Percentiles rank a stretch among this genome's conserved stretches.
phyloP scores from a whole-genome alignment of 2,797 vertebrate species.

The Leuciscus waleckii region DNA sequence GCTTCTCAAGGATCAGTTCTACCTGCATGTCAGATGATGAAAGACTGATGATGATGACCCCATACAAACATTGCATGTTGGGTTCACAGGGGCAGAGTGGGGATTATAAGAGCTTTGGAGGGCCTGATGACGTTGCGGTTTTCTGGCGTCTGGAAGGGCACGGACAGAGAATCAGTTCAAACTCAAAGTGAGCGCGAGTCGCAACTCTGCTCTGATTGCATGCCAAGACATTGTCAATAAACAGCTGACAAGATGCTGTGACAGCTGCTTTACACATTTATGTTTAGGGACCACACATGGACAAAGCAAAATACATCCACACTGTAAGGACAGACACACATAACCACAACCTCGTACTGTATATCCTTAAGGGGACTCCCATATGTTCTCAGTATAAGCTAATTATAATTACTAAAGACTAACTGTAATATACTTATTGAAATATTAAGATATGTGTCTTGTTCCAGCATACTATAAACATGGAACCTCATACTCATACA shows the following conservation, averaged over 20 bases:
- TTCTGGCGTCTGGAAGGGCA: neutral
- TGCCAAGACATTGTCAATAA: conserved; percentile 18
- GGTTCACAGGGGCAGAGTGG: neutral
- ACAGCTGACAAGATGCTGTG: neutral
- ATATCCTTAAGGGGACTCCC: neutral
- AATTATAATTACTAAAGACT: neutral
- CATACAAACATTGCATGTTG: neutral
- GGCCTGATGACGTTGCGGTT: neutral
- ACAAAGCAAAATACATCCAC: neutral
- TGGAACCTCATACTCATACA: neutral
- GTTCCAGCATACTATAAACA: neutral
- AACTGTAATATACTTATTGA: neutral
- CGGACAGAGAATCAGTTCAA: neutral
- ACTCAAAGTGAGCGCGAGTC: neutral
- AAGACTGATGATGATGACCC: neutral
- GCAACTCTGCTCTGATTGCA: neutral
- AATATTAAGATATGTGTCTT: neutral
- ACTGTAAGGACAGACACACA: neutral
- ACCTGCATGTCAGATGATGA: neutral
- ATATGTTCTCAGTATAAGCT: neutral
- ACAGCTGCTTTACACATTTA: neutral
- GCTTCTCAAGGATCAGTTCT: neutral
- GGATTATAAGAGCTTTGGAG: conserved; percentile 23
- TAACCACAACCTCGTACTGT: neutral
- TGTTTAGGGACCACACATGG: neutral